A percentile compares a stretch with the other conserved stretches of the same genome.
phyloP scores from a whole-genome alignment of 2,888 invertebrate species.

The Nasonovia ribisnigri region DNA sequence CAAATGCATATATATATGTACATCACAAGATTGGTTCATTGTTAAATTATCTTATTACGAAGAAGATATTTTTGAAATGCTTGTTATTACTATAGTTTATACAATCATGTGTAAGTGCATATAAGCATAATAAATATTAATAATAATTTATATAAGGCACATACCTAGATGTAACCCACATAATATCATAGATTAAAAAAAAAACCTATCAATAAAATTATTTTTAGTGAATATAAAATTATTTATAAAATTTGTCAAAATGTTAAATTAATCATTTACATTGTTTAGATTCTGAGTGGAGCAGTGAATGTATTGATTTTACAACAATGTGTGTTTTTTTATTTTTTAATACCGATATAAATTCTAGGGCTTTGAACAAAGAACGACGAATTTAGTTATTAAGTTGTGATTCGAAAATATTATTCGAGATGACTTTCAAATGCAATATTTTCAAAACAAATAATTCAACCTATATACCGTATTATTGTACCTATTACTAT shows the following conservation, averaged over 20 bases:
- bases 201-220: neutral
- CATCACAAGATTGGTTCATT: neutral
- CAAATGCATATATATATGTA: neutral
- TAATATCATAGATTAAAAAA: neutral
- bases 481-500: too few relatives aligned
- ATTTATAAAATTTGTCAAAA: neutral
- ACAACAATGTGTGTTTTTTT: neutral
- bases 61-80: neutral
- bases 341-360: neutral
- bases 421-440: neutral
- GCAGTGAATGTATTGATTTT: neutral
- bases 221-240: neutral
- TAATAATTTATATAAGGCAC: neutral
- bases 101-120: neutral
- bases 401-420: neutral
- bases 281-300: neutral
- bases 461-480: neutral
- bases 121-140: neutral
- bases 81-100: neutral
- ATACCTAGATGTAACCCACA: too few relatives aligned
- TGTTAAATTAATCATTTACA: neutral
- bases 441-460: neutral
- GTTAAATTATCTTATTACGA: neutral
- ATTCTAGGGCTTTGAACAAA: neutral
- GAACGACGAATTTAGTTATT: neutral